Evolutionary conservation across 37 sponge, comb jelly and placozoan species (phyloP).

Genomic region (Halisarca cf. caerulea): DNA sequence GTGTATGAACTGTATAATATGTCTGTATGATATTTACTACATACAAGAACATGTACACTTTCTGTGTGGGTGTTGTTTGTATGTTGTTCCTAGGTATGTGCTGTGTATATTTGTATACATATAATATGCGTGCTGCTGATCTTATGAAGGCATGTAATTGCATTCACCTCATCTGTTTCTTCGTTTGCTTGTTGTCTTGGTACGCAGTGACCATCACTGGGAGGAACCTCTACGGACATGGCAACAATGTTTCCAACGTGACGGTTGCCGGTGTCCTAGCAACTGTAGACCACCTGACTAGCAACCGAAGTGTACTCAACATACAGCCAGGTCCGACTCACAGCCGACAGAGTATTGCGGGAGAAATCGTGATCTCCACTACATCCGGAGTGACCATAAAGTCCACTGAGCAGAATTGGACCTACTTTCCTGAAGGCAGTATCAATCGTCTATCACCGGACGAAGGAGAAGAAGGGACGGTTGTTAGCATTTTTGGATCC

Average conservation of each 20-base stretch:
- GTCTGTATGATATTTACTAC: too few relatives aligned
- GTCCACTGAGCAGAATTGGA: slow-evolving; percentile 47
- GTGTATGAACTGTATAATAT: too few relatives aligned
- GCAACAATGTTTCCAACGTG: slow-evolving; percentile 14
- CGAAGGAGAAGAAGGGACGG: slow-evolving; percentile 64
- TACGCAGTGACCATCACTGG: slow-evolving; percentile 48
- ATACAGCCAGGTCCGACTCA: slow-evolving; percentile 22
- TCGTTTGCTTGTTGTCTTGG: neutral
- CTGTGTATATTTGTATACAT: too few relatives aligned
- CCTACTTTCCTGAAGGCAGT: slow-evolving; percentile 44
- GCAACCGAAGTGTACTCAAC: neutral
- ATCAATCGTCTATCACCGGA: slow-evolving; percentile 33
- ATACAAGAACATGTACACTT: too few relatives aligned
- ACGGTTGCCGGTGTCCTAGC: slow-evolving; percentile 41
- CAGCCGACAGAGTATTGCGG: neutral
- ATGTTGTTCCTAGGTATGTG: too few relatives aligned
- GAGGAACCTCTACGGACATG: slow-evolving; percentile 43
- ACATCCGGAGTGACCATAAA: slow-evolving; percentile 34
- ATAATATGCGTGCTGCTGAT: too few relatives aligned
- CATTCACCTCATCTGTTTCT: too few relatives aligned
- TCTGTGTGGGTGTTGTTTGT: too few relatives aligned
- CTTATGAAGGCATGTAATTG: too few relatives aligned
- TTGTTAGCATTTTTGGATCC: slow-evolving; percentile 48
- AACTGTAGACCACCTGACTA: neutral
- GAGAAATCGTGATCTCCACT: slow-evolving; percentile 35